phyloP scores from a whole-genome alignment of 1,140 invertebrate genomes.

The Zophobas morio region DNA sequence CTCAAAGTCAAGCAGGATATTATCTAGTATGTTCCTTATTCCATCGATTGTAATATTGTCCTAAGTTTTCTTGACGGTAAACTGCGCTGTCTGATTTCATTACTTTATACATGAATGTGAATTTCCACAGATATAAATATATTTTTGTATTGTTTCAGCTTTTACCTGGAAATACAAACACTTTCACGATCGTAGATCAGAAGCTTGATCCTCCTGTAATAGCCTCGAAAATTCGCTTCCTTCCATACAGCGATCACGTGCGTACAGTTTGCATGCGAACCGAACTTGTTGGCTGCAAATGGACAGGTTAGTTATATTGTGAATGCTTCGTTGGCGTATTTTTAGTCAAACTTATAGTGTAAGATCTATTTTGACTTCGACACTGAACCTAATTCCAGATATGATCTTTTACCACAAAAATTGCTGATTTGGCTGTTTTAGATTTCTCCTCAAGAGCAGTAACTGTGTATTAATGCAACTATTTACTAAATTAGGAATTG shows the following conservation, averaged over 20 bases:
- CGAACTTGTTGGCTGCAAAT: slow-evolving; percentile 85
- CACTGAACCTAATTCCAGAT: no score
- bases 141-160: slow-evolving; percentile 73
- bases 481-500: no score
- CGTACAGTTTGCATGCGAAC: slow-evolving; percentile 91
- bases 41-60: no score
- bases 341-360: no score
- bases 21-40: no score
- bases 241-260: slow-evolving; percentile 86
- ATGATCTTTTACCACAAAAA: no score
- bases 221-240: slow-evolving; percentile 83
- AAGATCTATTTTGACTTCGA: no score
- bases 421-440: no score
- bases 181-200: slow-evolving; percentile 83
- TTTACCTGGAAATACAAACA: slow-evolving; percentile 85
- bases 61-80: no score
- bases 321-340: background rate
- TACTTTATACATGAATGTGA: slow-evolving; percentile 5
- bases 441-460: no score
- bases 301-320: slow-evolving; percentile 72
- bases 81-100: background rate
- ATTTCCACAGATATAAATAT: background rate
- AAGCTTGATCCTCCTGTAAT: slow-evolving; percentile 84
- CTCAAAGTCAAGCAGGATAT: no score
- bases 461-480: no score